Evolutionary conservation across 2,113 vertebrate genomes (phyloP), one percentile per base, ranked within the genome.

Genomic region (Eubucco bourcierii): DNA sequence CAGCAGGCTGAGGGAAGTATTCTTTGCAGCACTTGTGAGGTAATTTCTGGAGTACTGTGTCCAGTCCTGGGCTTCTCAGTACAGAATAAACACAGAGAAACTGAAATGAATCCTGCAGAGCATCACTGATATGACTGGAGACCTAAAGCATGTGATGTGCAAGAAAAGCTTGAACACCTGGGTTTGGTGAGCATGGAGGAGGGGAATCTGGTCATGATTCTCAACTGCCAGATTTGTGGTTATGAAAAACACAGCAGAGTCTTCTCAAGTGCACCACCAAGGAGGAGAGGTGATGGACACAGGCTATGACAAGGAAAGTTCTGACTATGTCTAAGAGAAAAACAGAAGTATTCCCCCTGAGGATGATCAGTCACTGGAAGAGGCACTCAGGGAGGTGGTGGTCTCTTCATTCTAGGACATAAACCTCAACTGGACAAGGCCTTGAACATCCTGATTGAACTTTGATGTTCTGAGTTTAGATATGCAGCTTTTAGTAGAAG

Each of bases 81-180:
- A 56, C 15, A 64, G 44, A 41, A 79, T 65, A 70, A 68, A 4
- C 44, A 46, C 31, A 31, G 28, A 7, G 29, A 87, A 46, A 11
- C 31, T 52, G 47, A 72, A 56, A 5, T 5, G 29, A 67, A 24
- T 56, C n/a, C 73, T 27, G 29, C 21, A 59, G 41, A 70, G 64
- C 56, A 24, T 6, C 23, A 37, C 15, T 56, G 33, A 12, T 3
- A 6, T 53, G 23, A 3, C 0, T 53, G 39, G 52, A 44, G 53
- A 25, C 58, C 25, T 68, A 37, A 67, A 63, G 21, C 12, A 28
- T 0, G 0, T 9, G 7, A 44, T 50, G 4, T 10, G 25, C 25
- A 17, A 6, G 33, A 67, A 58, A 44, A 84, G n/a, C 15, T 34
- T 58, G 60, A 31, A 25, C 52, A 20, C 15, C 29, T 59, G 75